phyloP scores from a whole-genome alignment of 2,113 vertebrate species.

The Oncorhynchus masou region DNA sequence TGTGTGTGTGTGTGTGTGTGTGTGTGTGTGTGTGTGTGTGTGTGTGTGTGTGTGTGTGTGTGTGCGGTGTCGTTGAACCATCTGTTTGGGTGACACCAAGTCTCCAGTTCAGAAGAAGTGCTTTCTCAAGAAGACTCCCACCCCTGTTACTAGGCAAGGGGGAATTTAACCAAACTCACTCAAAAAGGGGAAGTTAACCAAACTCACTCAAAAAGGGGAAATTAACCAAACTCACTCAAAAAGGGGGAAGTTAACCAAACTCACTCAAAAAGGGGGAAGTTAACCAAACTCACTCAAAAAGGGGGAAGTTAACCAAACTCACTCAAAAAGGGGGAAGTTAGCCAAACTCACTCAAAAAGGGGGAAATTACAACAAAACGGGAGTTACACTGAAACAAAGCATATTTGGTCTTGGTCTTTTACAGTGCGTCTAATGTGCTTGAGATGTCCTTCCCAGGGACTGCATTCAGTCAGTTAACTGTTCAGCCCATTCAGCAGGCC shows the following conservation, averaged over 20 bases:
- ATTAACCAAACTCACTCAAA: too few relatives aligned
- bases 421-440: constrained; percentile 16
- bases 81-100: neutral
- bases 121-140: constrained; percentile 7
- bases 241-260: too few relatives aligned
- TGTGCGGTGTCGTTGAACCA: neutral
- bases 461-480: neutral
- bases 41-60: neutral
- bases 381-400: neutral
- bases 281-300: too few relatives aligned
- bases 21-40: neutral
- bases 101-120: constrained; percentile 25
- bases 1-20: neutral
- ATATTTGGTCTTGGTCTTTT: constrained; percentile 13
- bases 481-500: neutral
- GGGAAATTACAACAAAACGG: neutral
- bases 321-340: too few relatives aligned
- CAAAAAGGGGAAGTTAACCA: too few relatives aligned
- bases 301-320: too few relatives aligned
- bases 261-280: too few relatives aligned
- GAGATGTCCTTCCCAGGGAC: neutral
- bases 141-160: neutral
- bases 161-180: too few relatives aligned
- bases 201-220: too few relatives aligned
- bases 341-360: too few relatives aligned